These are phyloP conservation scores for Terrapene triunguis DNA, from an alignment of 2,113 vertebrate species.

Conservation along the genomic window DNA sequence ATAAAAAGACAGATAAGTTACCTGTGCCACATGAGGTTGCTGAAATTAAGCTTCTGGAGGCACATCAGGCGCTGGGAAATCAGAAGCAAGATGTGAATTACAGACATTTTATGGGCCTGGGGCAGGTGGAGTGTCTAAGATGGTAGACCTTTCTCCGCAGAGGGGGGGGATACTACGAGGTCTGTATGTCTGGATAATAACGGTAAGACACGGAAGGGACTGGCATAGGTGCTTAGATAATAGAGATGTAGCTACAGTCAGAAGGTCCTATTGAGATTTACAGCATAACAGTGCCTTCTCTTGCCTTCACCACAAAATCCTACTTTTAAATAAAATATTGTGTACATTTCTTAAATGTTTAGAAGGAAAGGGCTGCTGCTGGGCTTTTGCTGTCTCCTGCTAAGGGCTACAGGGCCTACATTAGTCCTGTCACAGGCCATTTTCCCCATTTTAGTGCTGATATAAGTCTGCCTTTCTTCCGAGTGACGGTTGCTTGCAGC, in stretches of 20 bases:
- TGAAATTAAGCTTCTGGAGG: too few species aligned
- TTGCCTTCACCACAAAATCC: not conserved
- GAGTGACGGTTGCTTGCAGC: rapidly evolving
- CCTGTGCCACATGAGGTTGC: not conserved
- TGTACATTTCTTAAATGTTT: not conserved
- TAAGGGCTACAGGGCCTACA: not conserved
- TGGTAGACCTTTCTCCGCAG: not conserved
- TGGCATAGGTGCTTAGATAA: not conserved
- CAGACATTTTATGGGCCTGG: not conserved
- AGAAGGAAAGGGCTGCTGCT: not conserved
- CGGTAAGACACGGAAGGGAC: not conserved
- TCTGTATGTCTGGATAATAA: not conserved
- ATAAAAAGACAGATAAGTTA: not conserved
- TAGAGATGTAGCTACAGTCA: not conserved
- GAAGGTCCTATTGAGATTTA: not conserved
- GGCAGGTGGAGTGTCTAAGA: not conserved
- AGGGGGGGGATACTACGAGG: not conserved
- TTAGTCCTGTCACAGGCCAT: not conserved
- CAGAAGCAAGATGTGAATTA: not conserved
- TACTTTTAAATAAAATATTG: not conserved
- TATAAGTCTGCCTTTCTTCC: not conserved
- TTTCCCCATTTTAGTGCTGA: not conserved
- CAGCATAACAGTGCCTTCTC: not conserved
- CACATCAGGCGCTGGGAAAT: not conserved
- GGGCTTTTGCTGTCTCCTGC: not conserved